Percentiles rank a stretch among this genome's conserved stretches.
phyloP scores from a whole-genome alignment of 2,888 invertebrate species.

The Rhyacophila evoluta region DNA sequence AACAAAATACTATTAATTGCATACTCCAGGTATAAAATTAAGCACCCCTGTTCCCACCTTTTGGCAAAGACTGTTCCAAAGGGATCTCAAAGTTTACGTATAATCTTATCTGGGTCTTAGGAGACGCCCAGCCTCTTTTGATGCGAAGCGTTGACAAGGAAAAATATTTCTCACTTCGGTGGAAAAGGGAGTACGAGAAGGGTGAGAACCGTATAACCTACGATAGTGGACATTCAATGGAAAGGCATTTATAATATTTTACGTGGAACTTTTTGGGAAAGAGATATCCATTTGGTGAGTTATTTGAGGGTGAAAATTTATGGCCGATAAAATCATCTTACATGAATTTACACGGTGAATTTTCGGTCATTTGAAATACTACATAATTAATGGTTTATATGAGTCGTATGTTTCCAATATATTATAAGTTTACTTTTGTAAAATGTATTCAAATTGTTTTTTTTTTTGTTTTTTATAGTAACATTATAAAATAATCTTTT shows the following conservation, averaged over 20 bases:
- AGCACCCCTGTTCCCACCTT: not conserved
- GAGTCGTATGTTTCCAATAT: no score
- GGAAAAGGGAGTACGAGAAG: not conserved
- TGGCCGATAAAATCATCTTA: not conserved
- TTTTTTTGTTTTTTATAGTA: no score
- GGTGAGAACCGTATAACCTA: not conserved
- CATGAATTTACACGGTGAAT: no score
- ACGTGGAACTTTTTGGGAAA: not conserved
- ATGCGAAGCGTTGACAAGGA: conserved; percentile 50
- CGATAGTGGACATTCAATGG: not conserved
- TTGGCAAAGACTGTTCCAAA: not conserved
- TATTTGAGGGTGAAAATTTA: not conserved
- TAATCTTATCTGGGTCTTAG: conserved; percentile 34
- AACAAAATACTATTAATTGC: no score
- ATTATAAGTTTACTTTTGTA: no score
- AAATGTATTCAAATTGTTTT: no score
- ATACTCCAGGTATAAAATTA: not conserved
- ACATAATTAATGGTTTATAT: no score
- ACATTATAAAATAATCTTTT: no score
- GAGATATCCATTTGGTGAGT: not conserved
- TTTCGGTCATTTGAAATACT: no score
- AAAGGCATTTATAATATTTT: conserved; percentile 10
- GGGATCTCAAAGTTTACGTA: conserved; percentile 29
- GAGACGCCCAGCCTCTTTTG: conserved; percentile 43
- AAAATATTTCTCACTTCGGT: conserved; percentile 42